Conservation (phyloP, 2,888 invertebrate species). For the Tortricodes alternella region DNA sequence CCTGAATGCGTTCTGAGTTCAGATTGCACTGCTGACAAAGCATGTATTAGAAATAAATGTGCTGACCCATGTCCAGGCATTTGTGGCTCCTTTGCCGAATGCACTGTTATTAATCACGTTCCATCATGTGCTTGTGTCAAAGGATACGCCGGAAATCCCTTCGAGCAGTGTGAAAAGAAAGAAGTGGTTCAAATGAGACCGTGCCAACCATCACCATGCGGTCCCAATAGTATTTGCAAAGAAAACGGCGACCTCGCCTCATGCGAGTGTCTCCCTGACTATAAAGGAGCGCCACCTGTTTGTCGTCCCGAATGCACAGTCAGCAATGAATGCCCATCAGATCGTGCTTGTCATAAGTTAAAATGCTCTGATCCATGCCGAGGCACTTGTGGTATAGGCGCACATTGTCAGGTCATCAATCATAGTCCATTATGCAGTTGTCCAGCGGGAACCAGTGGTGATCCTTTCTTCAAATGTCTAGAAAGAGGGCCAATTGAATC, state of each 20-base stretch:
- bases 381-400: constrained; percentile 87
- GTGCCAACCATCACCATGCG: constrained; percentile 89
- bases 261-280: constrained; percentile 87
- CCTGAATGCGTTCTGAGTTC: constrained; percentile 94
- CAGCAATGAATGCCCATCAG: constrained; percentile 89
- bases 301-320: constrained; percentile 90
- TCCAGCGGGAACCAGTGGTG: constrained; percentile 84
- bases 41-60: constrained; percentile 92
- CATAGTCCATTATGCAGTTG: constrained; percentile 92
- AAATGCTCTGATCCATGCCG: constrained; percentile 92
- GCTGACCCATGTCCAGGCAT: constrained; percentile 93
- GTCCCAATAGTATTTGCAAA: constrained; percentile 89
- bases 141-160: constrained; percentile 89
- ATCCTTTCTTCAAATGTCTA: constrained; percentile 84
- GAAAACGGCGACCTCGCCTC: constrained; percentile 88
- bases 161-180: constrained; percentile 65
- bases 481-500: constrained; percentile 42
- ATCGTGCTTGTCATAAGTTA: constrained; percentile 89
- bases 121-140: constrained; percentile 91
- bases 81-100: constrained; percentile 92
- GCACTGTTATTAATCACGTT: constrained; percentile 92
- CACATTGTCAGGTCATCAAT: constrained; percentile 89
- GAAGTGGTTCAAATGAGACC: constrained; percentile 77
- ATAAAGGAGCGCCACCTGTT: constrained; percentile 87
- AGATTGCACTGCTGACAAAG: constrained; percentile 91